phyloP scores from a whole-genome alignment of 2,797 vertebrate genomes.

The Sandelia bainsii region DNA sequence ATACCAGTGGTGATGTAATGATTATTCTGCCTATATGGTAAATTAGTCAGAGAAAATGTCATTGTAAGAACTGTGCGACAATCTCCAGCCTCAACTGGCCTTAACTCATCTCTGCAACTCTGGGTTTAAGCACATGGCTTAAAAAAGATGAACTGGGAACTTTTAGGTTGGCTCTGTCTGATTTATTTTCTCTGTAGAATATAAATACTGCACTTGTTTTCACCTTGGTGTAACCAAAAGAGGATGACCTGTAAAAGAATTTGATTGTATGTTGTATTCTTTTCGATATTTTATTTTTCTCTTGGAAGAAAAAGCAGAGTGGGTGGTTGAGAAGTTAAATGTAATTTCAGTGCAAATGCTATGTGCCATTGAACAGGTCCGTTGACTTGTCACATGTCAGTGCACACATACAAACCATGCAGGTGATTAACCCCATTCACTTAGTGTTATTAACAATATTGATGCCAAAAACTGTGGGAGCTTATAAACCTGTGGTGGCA shows the following conservation, averaged over 20 bases:
- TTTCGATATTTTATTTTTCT: constrained; percentile 50
- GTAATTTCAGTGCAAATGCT: constrained; percentile 57
- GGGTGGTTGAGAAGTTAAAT: constrained; percentile 47
- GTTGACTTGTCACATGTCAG: constrained; percentile 42
- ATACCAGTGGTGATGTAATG: constrained; percentile 20
- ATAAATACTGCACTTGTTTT: constrained; percentile 80
- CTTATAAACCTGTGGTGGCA: constrained; percentile 5
- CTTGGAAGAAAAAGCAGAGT: constrained; percentile 23
- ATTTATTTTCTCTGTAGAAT: constrained; percentile 51
- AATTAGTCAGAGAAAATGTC: constrained; percentile 44
- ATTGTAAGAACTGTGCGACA: constrained; percentile 14
- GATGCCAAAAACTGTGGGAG: constrained; percentile 50
- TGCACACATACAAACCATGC: constrained; percentile 27
- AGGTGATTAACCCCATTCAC: constrained; percentile 22
- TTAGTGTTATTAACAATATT: constrained; percentile 6
- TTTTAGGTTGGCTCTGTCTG: constrained; percentile 46
- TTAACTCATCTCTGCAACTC: constrained; percentile 48
- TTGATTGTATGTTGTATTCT: constrained; percentile 69
- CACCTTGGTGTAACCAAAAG: constrained; percentile 65
- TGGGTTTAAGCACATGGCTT: constrained; percentile 31
- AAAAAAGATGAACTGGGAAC: constrained; percentile 49
- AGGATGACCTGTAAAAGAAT: constrained; percentile 60
- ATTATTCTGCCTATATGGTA: constrained; percentile 56
- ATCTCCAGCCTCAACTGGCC: constrained; percentile 48
- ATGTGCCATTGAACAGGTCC: constrained; percentile 72